phyloP scores from a whole-genome alignment of 2,888 invertebrate species.

The Furcula furcula region DNA sequence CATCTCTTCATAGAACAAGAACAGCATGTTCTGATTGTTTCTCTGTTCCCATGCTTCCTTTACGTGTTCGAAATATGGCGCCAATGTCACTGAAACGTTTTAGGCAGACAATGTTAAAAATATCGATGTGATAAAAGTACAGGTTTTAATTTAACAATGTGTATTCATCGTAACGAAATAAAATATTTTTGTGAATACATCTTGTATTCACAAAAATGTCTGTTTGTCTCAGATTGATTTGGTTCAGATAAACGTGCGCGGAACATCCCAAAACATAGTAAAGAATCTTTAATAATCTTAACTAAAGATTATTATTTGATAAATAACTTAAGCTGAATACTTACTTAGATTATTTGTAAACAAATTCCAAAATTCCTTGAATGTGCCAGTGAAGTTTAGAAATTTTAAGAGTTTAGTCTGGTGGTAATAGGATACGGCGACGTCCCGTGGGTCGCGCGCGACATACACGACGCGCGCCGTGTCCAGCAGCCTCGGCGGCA shows the following conservation, averaged over 20 bases:
- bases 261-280: too few species aligned
- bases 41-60: constrained; percentile 85
- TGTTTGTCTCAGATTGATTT: too few species aligned
- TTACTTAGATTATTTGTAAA: not conserved
- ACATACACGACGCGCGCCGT: constrained; percentile 84
- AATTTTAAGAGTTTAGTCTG: not conserved
- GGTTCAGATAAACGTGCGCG: too few species aligned
- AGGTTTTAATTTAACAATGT: too few species aligned
- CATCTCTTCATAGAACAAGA: constrained; percentile 89
- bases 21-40: constrained; percentile 84
- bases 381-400: not conserved
- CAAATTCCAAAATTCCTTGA: not conserved
- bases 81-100: constrained; percentile 24
- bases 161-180: too few species aligned
- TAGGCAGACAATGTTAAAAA: constrained; percentile 2
- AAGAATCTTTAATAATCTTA: too few species aligned
- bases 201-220: too few species aligned
- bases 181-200: too few species aligned
- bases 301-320: too few species aligned
- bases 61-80: constrained; percentile 87
- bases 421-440: constrained; percentile 88
- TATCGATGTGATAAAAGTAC: too few species aligned
- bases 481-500: constrained; percentile 80
- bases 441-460: constrained; percentile 89
- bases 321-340: too few species aligned